Conservation (phyloP, 2,113 vertebrate species). For the Crocuta crocuta region DNA sequence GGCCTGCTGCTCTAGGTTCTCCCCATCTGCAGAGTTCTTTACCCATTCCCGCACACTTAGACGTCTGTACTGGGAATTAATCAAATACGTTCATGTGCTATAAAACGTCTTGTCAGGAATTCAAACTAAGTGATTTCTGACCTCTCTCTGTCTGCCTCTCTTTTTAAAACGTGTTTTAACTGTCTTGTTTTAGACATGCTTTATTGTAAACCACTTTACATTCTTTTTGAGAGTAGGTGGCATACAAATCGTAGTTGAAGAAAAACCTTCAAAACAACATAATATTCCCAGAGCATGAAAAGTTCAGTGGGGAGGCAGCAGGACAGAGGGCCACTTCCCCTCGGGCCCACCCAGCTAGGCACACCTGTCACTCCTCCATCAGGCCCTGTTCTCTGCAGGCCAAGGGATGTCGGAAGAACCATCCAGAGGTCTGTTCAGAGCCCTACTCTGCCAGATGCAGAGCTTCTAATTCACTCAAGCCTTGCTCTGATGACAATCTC, state of each 20-base stretch:
- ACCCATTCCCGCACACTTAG: background rate
- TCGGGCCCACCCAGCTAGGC: background rate
- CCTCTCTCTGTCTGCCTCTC: conserved; percentile 10
- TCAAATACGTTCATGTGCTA: conserved; percentile 36
- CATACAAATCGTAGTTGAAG: conserved; percentile 49
- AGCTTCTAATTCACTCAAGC: background rate
- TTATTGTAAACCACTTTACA: conserved; percentile 60
- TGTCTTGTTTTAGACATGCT: conserved; percentile 54
- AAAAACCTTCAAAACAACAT: background rate
- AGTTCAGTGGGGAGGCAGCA: background rate
- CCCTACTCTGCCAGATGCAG: background rate
- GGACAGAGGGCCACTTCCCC: background rate
- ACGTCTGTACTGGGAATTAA: background rate
- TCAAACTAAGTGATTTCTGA: conserved; percentile 65
- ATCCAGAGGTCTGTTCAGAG: background rate
- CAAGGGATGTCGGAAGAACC: background rate
- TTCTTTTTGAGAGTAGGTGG: conserved; percentile 44
- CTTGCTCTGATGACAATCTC: conserved; percentile 13
- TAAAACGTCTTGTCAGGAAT: conserved; percentile 48
- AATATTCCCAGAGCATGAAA: background rate
- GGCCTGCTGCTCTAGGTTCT: background rate
- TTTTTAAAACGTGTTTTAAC: conserved; percentile 57
- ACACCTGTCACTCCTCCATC: background rate
- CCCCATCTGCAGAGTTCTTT: background rate
- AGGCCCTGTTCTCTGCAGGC: background rate